Base-by-base conservation (phyloP, 1,140 invertebrate genomes). In the Teleogryllus occipitalis region DNA sequence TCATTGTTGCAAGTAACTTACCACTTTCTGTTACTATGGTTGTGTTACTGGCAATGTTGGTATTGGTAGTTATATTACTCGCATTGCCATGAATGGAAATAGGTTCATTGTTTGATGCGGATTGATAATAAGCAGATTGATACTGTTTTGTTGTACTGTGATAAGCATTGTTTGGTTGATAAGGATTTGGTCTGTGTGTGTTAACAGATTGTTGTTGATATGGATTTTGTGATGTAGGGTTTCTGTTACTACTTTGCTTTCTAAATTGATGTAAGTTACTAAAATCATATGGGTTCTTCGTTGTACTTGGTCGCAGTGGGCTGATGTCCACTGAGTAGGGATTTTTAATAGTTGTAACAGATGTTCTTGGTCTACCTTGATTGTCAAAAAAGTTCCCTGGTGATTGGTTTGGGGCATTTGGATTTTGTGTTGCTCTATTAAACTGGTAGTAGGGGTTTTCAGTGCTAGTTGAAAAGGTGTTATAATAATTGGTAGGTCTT, bases 201-300 rank as follows among this genome's bases (percentile, higher is more conserved):
- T 14, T 18, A 14, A 18, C 10, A 18, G 18, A 65, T 14, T 65
- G 18, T 18, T 65, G 39, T 4, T n/a, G 18, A 22, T 75, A 14
- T 75, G 78, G 74, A 75, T 49, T 75, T 75, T 75, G 72, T 79
- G 78, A 74, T 79, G 78, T 75, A 21, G 21, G 73, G 6, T 65
- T 65, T n/a, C 46, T 72, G 2, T 18, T 74, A 27, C 65, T 78
- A 7, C 12, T 65, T 15, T 8, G n/a, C 8, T n/a, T 80, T 54
- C 47, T 72, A n/a, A 74, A 75, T n/a, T 79, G 76, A 49, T 48
- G 27, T 0, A 80, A 46, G 75, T 77, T 77, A 76, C 73, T 75
- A 72, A 81, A 81, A 46, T 81, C 80, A 46, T 81, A 81, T 39
- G 80, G 80, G 39, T 74, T 81, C 22, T 49, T 78, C 78, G 80